Percentiles rank a stretch among this genome's conserved stretches.
Evolutionary conservation across 2,113 vertebrate genomes (phyloP).

Genomic region (Gopherus evgoodei): DNA sequence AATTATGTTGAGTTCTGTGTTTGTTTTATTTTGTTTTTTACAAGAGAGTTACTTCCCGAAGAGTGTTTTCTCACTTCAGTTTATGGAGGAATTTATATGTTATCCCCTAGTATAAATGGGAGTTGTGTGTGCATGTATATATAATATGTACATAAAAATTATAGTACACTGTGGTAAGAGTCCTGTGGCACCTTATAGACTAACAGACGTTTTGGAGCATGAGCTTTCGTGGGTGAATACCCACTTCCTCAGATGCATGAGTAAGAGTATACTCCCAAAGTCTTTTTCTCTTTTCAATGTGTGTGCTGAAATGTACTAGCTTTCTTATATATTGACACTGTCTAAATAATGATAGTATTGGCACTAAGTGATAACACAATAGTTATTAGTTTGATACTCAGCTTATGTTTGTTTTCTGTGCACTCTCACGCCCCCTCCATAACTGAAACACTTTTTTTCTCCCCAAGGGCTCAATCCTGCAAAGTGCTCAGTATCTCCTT

Average conservation of each 20-base stretch:
- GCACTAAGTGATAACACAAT: background rate
- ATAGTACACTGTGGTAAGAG: background rate
- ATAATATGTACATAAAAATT: background rate
- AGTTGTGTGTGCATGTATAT: background rate
- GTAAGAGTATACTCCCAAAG: background rate
- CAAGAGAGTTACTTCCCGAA: background rate
- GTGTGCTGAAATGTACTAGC: background rate
- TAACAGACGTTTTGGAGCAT: too few relatives aligned
- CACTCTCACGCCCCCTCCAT: background rate
- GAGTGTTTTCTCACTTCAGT: background rate
- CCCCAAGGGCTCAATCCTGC: background rate
- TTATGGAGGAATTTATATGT: rapidly evolving
- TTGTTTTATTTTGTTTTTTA: background rate
- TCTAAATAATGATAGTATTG: background rate
- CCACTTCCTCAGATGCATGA: too few relatives aligned
- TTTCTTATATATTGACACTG: background rate
- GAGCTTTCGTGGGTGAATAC: too few relatives aligned
- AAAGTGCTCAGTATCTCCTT: background rate
- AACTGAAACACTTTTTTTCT: background rate
- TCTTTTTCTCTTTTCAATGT: background rate
- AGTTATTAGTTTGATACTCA: background rate
- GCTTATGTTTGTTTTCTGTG: background rate
- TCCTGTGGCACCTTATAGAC: too few relatives aligned
- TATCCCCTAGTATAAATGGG: background rate
- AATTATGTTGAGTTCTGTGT: background rate